Base-by-base conservation (phyloP, 2,797 vertebrate genomes). In the Hydrocynus forskahlii region DNA sequence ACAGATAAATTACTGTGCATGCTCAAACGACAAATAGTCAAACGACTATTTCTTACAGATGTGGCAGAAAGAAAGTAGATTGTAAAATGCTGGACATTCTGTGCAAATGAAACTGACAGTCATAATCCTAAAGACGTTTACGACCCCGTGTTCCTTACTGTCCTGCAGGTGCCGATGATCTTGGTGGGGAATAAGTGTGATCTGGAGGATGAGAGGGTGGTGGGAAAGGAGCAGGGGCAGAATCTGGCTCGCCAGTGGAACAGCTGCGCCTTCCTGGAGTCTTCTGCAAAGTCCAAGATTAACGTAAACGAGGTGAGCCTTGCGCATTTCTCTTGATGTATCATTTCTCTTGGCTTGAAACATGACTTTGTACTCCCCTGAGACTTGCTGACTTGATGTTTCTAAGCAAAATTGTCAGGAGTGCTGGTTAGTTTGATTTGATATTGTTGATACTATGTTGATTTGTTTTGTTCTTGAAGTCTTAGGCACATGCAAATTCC, bases 271-370 rank as follows among this genome's bases (percentile, higher is more conserved):
- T 96, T 96, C 91, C 92, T 96, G 91, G 96, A 96, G 88, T 96
- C 96, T 83, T 96, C 96, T 90, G 96, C 96, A 89, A 96, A 96
- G 89, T 96, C 96, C 90, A 96, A 96, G 94, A 96, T 96, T 94
- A 96, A 96, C 82, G 96, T 96, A 93, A 96, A 96, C 0, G 96
- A 96, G 95, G 96, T 96, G 93, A 92, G 91, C 1, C 21, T 54
- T 62, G 13, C 6, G 1, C 7, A 4, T 17, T 7, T 29, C 21
- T 43, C 16, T 66, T 1, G 16, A 7, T 1, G 2, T 2, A 54
- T 52, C 4, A 29, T 62, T 2, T n/a, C 16, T 14, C 21, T 45
- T 10, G 25, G 14, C n/a, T 52, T 8, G 1, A 45, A 17, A 17
- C n/a, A 60, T 63, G 1, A 0, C 19, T 63, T 45, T 50, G 43